Base-by-base conservation (phyloP, 1,140 invertebrate species). In the Elymnias hypermnestra region DNA sequence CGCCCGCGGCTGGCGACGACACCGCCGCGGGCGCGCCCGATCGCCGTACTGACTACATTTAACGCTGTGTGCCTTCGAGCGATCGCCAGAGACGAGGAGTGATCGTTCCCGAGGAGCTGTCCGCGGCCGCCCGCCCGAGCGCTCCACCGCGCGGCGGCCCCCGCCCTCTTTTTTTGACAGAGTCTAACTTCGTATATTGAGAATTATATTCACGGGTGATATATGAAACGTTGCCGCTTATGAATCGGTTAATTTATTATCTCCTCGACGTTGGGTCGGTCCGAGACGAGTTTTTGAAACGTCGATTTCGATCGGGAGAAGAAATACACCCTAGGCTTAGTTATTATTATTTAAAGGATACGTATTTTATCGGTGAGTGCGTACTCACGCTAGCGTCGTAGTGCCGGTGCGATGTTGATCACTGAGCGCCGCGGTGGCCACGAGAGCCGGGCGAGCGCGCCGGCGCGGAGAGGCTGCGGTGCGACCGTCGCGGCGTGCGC, bases 21-120 rank as follows among this genome's bases (percentile, higher is more conserved):
- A 70, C 40, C 72, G 69, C 56, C 54, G 64, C 66, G 68, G 41
- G 53, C 61, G 57, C 38, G n/a, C n/a, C n/a, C 67, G 67, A 67
- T 71, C 66, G 69, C 74, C 68, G 75, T 78, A 69, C 65, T 77
- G 58, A 83, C 74, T 84, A 84, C 81, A 84, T 79, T 72, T 78
- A 82, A 84, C 73, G 79, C 79, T 84, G 79, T 84, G 81, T 84
- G 81, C 81, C 81, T 84, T 84, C 77, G 78, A 82, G 81, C 81
- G 76, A 82, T 82, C 72, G 81, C 81, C 72, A 68, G 78, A n/a
- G n/a, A n/a, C n/a, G 73, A 72, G 66, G 71, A 63, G 72, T 71
- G 77, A 76, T 81, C 72, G 65, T 72, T 76, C 68, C 62, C 56
- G 64, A 59, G 71, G 71, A 76, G 78, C 72, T 64, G 76, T 64